These are phyloP conservation scores for Austrofundulus limnaeus DNA, from an alignment of 2,113 vertebrate species.

Conservation along the genomic window DNA sequence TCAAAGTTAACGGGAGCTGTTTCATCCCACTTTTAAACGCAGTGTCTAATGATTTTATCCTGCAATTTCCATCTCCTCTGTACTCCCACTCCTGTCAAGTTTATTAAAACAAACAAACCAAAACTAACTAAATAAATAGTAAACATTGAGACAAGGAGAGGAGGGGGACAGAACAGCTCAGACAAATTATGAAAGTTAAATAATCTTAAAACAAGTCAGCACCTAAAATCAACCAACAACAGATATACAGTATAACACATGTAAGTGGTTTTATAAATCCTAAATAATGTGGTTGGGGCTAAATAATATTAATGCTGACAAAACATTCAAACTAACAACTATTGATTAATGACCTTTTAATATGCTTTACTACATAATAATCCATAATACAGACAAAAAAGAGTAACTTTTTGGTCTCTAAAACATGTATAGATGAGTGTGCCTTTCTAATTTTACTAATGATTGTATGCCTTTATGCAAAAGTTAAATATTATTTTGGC, in stretches of 20 bases:
- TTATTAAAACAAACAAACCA: conserved; percentile 6
- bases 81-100: conserved; percentile 9
- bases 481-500: too few relatives aligned
- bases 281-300: conserved; percentile 10
- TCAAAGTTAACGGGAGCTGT: conserved; percentile 28
- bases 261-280: conserved; percentile 42
- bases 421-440: too few relatives aligned
- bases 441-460: too few relatives aligned
- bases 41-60: conserved; percentile 21
- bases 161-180: not conserved
- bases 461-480: too few relatives aligned
- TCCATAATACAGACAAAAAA: too few relatives aligned
- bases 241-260: conserved; percentile 25
- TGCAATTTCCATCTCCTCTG: conserved; percentile 18
- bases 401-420: too few relatives aligned
- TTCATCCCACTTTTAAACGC: conserved; percentile 15
- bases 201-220: conserved; percentile 49
- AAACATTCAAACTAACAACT: too few relatives aligned
- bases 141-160: not conserved
- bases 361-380: too few relatives aligned
- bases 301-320: conserved; percentile 27
- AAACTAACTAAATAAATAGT: not conserved
- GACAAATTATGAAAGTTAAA: conserved; percentile 46
- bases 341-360: too few relatives aligned
- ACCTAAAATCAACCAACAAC: conserved; percentile 50